Percentiles rank a stretch among this genome's conserved stretches.
Evolutionary conservation across 2,888 invertebrate species (phyloP).

Genomic region (Amphipyra berbera): DNA sequence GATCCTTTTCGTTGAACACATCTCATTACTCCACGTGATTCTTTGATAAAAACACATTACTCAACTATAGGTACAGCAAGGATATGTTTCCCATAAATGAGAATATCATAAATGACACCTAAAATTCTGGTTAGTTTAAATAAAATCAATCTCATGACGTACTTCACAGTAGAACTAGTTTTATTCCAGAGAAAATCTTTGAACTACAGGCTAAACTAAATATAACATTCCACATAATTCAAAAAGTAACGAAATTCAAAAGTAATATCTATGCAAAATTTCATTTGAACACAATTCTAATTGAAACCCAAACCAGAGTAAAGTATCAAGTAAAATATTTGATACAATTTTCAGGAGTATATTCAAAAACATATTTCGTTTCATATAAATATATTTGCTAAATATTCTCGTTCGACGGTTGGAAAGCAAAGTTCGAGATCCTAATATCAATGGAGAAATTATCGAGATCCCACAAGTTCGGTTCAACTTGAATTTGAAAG

Average conservation of each 20-base stretch:
- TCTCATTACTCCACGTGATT: too few species aligned
- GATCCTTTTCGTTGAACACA: too few species aligned
- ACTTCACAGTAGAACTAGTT: not conserved
- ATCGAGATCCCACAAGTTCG: slow-evolving; percentile 53
- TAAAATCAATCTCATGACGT: slow-evolving; percentile 4
- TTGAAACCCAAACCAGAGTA: slow-evolving; percentile 11
- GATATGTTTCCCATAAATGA: too few species aligned
- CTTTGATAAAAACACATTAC: too few species aligned
- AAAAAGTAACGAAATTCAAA: slow-evolving; percentile 3
- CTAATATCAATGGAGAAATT: slow-evolving; percentile 64
- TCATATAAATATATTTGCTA: slow-evolving; percentile 49
- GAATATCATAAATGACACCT: too few species aligned
- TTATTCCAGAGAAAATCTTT: slow-evolving; percentile 10
- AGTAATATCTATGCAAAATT: slow-evolving; percentile 4
- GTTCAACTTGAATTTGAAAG: slow-evolving; percentile 60
- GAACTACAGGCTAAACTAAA: slow-evolving; percentile 10
- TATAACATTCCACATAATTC: not conserved
- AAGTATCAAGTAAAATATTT: slow-evolving; percentile 20
- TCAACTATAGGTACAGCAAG: too few species aligned
- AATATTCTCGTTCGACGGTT: slow-evolving; percentile 39
- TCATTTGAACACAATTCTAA: slow-evolving; percentile 9
- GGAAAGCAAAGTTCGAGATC: slow-evolving; percentile 50
- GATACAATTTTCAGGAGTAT: slow-evolving; percentile 32
- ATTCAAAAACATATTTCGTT: slow-evolving; percentile 37
- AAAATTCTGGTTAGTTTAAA: not conserved